Base-by-base conservation (phyloP, 2,113 vertebrate species). In the Neotragus moschatus region DNA sequence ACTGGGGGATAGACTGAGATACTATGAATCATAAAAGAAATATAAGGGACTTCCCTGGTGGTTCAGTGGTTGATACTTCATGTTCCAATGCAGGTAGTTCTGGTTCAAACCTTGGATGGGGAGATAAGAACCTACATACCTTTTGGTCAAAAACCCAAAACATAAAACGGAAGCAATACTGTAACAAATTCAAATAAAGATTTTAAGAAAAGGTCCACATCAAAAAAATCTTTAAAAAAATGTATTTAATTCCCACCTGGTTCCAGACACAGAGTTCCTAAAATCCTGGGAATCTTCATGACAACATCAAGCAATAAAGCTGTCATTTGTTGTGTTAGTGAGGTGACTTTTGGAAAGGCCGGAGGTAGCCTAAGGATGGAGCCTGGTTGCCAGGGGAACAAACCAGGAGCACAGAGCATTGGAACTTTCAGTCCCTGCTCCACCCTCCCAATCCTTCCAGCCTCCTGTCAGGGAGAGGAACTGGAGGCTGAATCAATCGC, bases 381-480 rank as follows among this genome's bases (percentile, higher is more conserved):
- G 33, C 23, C 16, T 75, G 30, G 63, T 93, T 85, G 43, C 63
- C 82, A 49, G 53, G 91, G 30, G 12, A 47, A 63, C 16, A n/a
- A n/a, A 36, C 17, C 23, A 1, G 0, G 0, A 23, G 28, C 28
- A 7, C 25, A 21, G 16, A 81, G 39, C 25, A 11, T 5, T 70
- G 60, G 16, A 82, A 47, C 30, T 88, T 82, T 56, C 33, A 30
- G 16, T 56, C 33, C 51, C 80, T 25, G 49, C 12, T 1, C 1
- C 6, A 51, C 10, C 79, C 49, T 23, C 19, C 49, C 25, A 17
- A 39, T 7, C 47, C 49, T 60, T 58, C 49, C 49, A 28, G 56
- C 30, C 16, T 81, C 12, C 5, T 2, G 25, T 25, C 23, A 36
- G 56, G 33, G 66, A 75, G 30, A 61, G 15, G 49, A 16, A 14